phyloP scores from a whole-genome alignment of 2,888 invertebrate species.

The Drosophila buzzatii region DNA sequence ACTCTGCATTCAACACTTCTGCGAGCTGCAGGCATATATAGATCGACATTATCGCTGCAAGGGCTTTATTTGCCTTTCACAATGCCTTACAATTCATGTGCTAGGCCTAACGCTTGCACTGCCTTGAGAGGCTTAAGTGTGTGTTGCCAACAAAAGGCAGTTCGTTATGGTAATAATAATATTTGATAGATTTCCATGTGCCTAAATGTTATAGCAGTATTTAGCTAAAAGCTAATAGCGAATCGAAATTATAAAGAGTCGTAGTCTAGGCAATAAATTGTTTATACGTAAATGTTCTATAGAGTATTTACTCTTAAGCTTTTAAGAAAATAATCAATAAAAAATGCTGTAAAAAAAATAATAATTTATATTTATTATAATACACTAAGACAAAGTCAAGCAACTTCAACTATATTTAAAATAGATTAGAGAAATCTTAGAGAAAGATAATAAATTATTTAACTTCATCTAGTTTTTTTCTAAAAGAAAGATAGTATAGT shows the following conservation, averaged over 20 bases:
- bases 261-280: background rate
- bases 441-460: no score
- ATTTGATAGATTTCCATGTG: background rate
- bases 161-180: background rate
- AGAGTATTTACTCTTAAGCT: background rate
- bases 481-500: no score
- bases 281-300: background rate
- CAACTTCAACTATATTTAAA: no score
- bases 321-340: background rate
- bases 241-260: background rate
- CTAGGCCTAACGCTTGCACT: no score
- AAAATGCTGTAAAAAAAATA: no score
- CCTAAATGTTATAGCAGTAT: background rate
- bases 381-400: no score
- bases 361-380: no score
- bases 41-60: background rate
- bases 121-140: background rate
- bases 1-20: background rate
- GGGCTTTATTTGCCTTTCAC: background rate
- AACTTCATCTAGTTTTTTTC: no score
- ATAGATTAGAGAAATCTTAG: no score
- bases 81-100: background rate
- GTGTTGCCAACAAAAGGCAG: background rate
- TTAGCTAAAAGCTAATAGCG: background rate
- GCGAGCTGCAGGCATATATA: background rate